phyloP scores from a whole-genome alignment of 1,140 invertebrate species.

The Geopemphigus sp. region DNA sequence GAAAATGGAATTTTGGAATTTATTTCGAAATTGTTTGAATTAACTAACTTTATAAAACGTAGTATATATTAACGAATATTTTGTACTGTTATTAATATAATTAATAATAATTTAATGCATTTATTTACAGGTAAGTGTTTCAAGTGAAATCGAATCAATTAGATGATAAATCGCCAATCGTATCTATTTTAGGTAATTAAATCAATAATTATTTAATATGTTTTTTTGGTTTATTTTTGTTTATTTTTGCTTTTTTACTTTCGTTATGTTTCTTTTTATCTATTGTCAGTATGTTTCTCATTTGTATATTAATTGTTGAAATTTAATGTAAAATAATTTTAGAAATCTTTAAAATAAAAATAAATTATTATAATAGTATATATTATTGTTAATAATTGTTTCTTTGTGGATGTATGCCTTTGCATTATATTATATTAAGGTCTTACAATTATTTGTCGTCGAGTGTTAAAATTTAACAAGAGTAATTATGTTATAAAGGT shows the following conservation, averaged over 20 bases:
- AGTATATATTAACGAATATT: background rate
- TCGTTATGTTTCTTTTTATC: no score
- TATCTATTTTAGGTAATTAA: background rate
- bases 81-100: background rate
- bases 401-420: no score
- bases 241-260: no score
- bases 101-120: background rate
- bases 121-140: constrained; percentile 24
- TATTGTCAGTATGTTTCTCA: no score
- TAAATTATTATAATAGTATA: background rate
- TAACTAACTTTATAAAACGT: background rate
- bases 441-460: no score
- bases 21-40: background rate
- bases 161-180: background rate
- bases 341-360: no score
- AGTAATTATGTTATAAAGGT: background rate
- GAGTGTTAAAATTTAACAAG: no score
- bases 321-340: no score
- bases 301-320: no score
- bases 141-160: background rate
- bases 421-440: no score
- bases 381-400: background rate
- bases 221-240: no score
- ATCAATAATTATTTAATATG: background rate
- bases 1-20: background rate